Conservation (phyloP, 2,113 vertebrate genomes). For the Galbula dea region DNA sequence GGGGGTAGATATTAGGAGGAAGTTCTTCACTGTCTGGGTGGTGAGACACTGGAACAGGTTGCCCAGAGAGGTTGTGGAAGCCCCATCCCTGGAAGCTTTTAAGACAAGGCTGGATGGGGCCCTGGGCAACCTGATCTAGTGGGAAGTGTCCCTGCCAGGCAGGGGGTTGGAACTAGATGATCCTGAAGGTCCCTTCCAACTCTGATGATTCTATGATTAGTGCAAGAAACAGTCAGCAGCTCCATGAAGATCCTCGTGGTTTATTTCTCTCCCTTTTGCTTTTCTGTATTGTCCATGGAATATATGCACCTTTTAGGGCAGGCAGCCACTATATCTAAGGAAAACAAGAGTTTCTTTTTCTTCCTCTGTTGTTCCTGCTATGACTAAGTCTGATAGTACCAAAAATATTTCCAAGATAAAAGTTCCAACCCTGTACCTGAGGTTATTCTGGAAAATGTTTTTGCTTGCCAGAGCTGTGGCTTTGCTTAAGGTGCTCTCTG, state of each 20-base stretch:
- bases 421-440: neutral
- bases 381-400: neutral
- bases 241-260: neutral
- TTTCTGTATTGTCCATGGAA: neutral
- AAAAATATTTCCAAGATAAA: slow-evolving; percentile 23
- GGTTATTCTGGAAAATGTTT: slow-evolving; percentile 6
- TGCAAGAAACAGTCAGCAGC: neutral
- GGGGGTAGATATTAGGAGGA: too few species aligned
- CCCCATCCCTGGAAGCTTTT: too few species aligned
- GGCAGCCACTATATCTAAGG: neutral
- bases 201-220: too few species aligned
- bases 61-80: too few species aligned
- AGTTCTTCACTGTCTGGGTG: too few species aligned
- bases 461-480: slow-evolving; percentile 20
- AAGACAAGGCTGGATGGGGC: too few species aligned
- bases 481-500: slow-evolving; percentile 43
- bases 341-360: neutral
- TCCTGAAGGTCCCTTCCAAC: too few species aligned
- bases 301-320: neutral
- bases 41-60: too few species aligned
- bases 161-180: too few species aligned
- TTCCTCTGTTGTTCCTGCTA: neutral
- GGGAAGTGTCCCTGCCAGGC: too few species aligned
- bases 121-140: too few species aligned
- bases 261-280: neutral